Evolutionary conservation across 2,113 vertebrate genomes (phyloP).

Genomic region (Conger conger): DNA sequence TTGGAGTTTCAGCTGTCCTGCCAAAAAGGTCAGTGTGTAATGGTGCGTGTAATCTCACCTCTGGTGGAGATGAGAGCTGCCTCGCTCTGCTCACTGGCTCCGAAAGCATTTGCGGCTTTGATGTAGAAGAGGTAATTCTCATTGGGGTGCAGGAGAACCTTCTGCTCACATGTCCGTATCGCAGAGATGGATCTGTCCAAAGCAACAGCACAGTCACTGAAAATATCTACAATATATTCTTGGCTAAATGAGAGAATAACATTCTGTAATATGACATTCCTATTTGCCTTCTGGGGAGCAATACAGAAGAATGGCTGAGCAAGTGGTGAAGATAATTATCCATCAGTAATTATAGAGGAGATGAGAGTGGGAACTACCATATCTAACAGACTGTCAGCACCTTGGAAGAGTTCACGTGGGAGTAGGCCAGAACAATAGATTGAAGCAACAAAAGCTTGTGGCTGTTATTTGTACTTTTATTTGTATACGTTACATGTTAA

Average conservation of each 20-base stretch:
- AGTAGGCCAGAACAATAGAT: neutral
- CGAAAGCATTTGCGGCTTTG: constrained; percentile 83
- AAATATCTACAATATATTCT: neutral
- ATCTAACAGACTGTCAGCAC: neutral
- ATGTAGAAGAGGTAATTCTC: constrained; percentile 95
- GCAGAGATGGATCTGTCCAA: constrained; percentile 84
- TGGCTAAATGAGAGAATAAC: neutral
- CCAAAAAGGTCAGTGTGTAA: neutral
- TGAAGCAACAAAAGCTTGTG: neutral
- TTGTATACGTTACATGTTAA: too few species aligned
- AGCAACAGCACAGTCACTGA: neutral
- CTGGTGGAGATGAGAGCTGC: constrained; percentile 92
- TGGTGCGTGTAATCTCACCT: constrained; percentile 75
- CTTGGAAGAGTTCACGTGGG: neutral
- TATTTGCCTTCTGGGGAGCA: neutral
- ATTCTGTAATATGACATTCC: neutral
- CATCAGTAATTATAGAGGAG: neutral
- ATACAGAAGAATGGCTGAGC: neutral
- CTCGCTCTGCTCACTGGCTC: constrained; percentile 92
- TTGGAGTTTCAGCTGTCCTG: too few species aligned
- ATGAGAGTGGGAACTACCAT: neutral
- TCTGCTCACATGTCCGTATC: constrained; percentile 80
- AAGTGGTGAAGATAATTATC: neutral
- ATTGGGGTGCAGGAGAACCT: constrained; percentile 83
- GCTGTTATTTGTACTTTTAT: too few species aligned